Evolutionary conservation across 1,140 invertebrate genomes (phyloP), one percentile per base, ranked within the genome.

Genomic region (Probaryconus sp.): DNA sequence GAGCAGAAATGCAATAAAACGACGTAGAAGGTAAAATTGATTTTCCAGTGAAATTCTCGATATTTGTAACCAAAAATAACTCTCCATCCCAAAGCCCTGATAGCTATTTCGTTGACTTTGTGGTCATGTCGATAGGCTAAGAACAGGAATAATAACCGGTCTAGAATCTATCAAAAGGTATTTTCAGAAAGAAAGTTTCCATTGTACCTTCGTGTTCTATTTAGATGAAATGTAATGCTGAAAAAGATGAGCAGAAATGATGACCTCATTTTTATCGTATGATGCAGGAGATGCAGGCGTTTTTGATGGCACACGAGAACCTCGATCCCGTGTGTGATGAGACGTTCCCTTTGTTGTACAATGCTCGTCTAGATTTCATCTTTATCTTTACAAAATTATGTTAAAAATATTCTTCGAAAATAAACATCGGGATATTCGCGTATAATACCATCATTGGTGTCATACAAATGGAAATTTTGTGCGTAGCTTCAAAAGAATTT

Each of bases 161-260:
- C 45, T 35, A 60, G 48, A 53, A 45, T 69, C 45, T 35, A 37
- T 69, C 55, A 58, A 53, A 69, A 56, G 38, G 14, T 37, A 45
- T 60, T 42, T 45, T 31, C 1, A 50, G 60, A 69, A 69, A 69
- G 37, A 37, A 60, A 45, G 20, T 45, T 35, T 51, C 14, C 37
- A 60, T 51, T 60, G 45, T 69, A 21, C 10, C 9, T 18, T 31
- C 24, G 53, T 28, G 38, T 37, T 35, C 55, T 45, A 60, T 43
- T 50, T 30, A 38, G 17, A 40, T 20, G 7, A 14, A 26, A 40
- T 20, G 38, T 37, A 40, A 48, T 40, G 17, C 50, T 11, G 5
- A 61, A 58, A 31, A 69, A 45, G 20, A 58, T 35, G 13, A 31
- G 14, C 2, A 10, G 18, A 24, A 37, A 37, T 28, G 28, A 35